These are phyloP conservation scores for Parus major DNA, from an alignment of 2,113 vertebrate genomes.

Conservation along the genomic window DNA sequence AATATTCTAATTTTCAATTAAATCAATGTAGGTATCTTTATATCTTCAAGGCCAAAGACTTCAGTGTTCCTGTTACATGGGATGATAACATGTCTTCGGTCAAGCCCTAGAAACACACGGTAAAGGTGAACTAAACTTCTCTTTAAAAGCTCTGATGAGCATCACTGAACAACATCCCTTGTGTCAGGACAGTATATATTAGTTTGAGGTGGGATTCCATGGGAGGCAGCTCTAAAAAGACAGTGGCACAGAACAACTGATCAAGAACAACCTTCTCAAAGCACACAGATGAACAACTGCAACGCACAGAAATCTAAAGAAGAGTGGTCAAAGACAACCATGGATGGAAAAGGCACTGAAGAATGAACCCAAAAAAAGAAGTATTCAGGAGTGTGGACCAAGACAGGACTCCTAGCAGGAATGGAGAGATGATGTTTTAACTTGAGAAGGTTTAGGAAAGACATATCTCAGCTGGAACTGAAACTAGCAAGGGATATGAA, in stretches of 20 bases:
- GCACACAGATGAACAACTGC: background rate
- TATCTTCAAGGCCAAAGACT: background rate
- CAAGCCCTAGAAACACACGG: background rate
- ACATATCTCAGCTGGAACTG: background rate
- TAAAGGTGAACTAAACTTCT: background rate
- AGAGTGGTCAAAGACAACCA: background rate
- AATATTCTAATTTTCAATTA: background rate
- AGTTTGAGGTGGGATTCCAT: background rate
- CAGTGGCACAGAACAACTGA: background rate
- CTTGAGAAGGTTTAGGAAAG: background rate
- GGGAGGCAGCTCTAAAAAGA: background rate
- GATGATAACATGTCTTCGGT: background rate
- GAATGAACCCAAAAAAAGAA: background rate
- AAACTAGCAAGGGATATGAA: background rate
- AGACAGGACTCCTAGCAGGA: background rate
- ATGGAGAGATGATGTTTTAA: background rate
- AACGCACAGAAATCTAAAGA: background rate
- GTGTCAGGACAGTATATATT: background rate
- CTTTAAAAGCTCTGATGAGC: background rate
- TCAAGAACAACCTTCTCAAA: background rate
- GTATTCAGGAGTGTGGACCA: background rate
- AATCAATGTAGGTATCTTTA: background rate
- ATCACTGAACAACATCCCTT: background rate
- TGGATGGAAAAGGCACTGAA: background rate
- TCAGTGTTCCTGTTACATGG: background rate